Percentiles rank a stretch among this genome's conserved stretches.
Conservation (phyloP, 2,888 invertebrate genomes). For the Hemicrepidius hirtus region DNA sequence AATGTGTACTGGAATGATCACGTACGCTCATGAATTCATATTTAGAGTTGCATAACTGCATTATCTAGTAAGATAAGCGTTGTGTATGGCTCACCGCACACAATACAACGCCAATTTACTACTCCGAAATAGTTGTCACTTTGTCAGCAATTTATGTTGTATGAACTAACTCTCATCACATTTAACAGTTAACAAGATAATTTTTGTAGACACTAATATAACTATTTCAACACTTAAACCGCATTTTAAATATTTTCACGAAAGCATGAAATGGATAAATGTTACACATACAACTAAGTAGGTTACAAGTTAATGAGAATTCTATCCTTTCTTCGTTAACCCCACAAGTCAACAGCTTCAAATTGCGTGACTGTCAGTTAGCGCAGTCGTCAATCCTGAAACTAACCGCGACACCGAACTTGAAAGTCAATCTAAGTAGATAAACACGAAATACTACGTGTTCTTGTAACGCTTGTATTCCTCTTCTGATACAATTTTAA, state of each 20-base stretch:
- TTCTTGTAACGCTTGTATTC: not conserved
- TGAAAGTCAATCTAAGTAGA: constrained; percentile 15
- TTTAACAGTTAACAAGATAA: not conserved
- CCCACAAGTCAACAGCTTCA: constrained; percentile 25
- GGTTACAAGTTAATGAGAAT: not conserved
- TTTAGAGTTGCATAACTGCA: constrained; percentile 49
- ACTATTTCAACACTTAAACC: no score
- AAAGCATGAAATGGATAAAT: not conserved
- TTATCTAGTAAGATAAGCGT: constrained; percentile 50
- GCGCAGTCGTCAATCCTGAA: constrained; percentile 23
- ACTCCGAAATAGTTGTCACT: constrained; percentile 35
- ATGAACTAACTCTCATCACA: constrained; percentile 1
- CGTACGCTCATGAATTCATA: constrained; percentile 52
- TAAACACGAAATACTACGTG: constrained; percentile 26
- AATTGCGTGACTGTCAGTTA: constrained; percentile 23
- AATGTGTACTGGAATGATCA: constrained; percentile 48
- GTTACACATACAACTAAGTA: not conserved
- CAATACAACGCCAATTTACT: constrained; percentile 38
- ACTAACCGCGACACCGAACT: constrained; percentile 24
- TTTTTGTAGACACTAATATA: not conserved
- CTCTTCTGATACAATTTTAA: no score
- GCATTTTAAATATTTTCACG: not conserved
- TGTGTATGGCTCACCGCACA: constrained; percentile 45
- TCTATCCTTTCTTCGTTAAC: constrained; percentile 12
- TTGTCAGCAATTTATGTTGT: constrained; percentile 32